Percentiles rank a stretch among this genome's conserved stretches.
Evolutionary conservation across 1,140 invertebrate species (phyloP).

Genomic region (Gryon sp.): DNA sequence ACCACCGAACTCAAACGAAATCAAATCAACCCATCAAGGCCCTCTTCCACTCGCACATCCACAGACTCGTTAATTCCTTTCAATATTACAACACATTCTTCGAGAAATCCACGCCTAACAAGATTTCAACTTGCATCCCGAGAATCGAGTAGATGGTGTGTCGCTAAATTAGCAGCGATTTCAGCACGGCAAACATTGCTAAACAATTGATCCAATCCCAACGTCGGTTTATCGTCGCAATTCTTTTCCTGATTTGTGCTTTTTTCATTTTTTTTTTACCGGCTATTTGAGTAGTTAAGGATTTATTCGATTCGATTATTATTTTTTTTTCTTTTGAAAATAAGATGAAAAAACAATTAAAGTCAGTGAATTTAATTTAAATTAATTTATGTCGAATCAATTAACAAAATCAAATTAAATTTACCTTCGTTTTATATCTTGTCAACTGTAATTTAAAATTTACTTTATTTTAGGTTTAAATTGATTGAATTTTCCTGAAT

Average conservation of each 20-base stretch:
- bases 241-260: too few relatives aligned
- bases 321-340: too few relatives aligned
- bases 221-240: slow-evolving; percentile 9
- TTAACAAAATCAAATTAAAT: too few relatives aligned
- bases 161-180: slow-evolving; percentile 34
- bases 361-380: too few relatives aligned
- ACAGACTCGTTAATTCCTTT: slow-evolving; percentile 66
- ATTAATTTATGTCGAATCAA: too few relatives aligned
- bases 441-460: too few relatives aligned
- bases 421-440: too few relatives aligned
- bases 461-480: too few relatives aligned
- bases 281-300: slow-evolving; percentile 15
- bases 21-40: slow-evolving; percentile 42
- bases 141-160: too few relatives aligned
- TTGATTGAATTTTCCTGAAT: too few relatives aligned
- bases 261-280: slow-evolving; percentile 12
- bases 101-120: slow-evolving; percentile 1
- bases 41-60: slow-evolving; percentile 37
- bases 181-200: slow-evolving; percentile 27
- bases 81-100: slow-evolving; percentile 61
- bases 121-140: background rate
- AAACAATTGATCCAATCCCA: slow-evolving; percentile 44
- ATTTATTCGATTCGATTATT: slow-evolving; percentile 13
- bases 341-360: too few relatives aligned
- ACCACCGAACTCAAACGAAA: slow-evolving; percentile 46